phyloP scores from a whole-genome alignment of 2,888 invertebrate species.

The Thereva nobilitata region DNA sequence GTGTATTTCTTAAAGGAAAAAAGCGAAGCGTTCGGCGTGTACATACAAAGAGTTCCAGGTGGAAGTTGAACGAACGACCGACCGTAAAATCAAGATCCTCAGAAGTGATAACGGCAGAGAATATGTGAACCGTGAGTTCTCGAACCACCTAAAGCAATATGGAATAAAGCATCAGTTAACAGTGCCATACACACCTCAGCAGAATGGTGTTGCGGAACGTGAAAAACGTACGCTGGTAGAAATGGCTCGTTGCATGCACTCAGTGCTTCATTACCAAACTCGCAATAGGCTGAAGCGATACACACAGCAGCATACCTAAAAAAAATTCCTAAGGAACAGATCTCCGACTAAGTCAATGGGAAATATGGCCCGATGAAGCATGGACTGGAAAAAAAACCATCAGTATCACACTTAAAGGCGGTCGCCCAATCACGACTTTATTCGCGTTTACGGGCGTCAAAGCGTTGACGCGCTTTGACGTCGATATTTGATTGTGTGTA shows the following conservation, averaged over 20 bases:
- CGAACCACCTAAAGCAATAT: slow-evolving; percentile 22
- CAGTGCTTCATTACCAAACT: slow-evolving; percentile 42
- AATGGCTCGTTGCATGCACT: slow-evolving; percentile 45
- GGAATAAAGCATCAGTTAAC: slow-evolving; percentile 33
- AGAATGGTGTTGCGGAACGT: slow-evolving; percentile 42
- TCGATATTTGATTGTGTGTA: no score
- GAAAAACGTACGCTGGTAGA: slow-evolving; percentile 44
- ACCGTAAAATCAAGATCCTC: slow-evolving; percentile 37
- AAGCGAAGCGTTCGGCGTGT: slow-evolving; percentile 39
- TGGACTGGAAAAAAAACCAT: slow-evolving; percentile 42
- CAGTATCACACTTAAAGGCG: slow-evolving; percentile 39
- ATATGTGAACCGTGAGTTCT: slow-evolving; percentile 30
- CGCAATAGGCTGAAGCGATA: slow-evolving; percentile 43
- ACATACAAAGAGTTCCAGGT: slow-evolving; percentile 40
- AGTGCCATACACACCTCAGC: slow-evolving; percentile 39
- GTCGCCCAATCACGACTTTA: no score
- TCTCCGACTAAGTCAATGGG: slow-evolving; percentile 40
- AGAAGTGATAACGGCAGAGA: slow-evolving; percentile 39
- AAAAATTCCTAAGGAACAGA: slow-evolving; percentile 40
- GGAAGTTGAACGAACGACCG: slow-evolving; percentile 32
- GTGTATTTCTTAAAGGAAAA: slow-evolving; percentile 42
- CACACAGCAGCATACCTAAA: slow-evolving; percentile 42
- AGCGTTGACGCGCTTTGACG: no score
- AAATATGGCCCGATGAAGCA: slow-evolving; percentile 44
- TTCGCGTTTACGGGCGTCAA: no score